Conservation (phyloP, 2,113 vertebrate genomes). For the Malaclemys terrapin region DNA sequence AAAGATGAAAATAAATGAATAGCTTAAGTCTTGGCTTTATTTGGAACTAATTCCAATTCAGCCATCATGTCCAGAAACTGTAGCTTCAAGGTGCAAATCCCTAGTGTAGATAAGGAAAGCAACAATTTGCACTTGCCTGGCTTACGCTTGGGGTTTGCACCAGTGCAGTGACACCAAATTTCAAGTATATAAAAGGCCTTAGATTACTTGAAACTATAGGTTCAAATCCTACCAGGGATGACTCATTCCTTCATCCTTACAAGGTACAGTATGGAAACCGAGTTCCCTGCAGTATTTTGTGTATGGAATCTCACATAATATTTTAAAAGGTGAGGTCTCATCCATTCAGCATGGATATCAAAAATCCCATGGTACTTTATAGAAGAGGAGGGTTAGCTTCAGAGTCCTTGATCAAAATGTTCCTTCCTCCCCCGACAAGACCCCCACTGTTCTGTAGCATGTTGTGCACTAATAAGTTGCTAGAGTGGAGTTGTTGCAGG, state of each 20-base stretch:
- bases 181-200: neutral
- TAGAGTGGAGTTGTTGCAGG: neutral
- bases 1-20: neutral
- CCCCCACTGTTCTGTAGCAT: neutral
- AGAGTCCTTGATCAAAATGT: neutral
- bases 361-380: neutral
- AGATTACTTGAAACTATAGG: neutral
- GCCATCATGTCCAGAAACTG: neutral
- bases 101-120: neutral
- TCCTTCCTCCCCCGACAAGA: neutral
- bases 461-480: neutral
- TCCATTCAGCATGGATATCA: neutral
- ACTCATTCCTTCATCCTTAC: neutral
- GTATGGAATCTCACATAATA: neutral
- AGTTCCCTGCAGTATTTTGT: neutral
- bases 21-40: neutral
- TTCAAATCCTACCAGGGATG: neutral
- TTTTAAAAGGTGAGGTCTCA: neutral
- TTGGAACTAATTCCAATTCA: neutral
- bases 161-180: neutral
- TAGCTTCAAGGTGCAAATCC: neutral
- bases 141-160: neutral
- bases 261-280: neutral
- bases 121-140: neutral
- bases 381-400: neutral